phyloP scores from a whole-genome alignment of 2,113 vertebrate species.

The Myxocyprinus asiaticus region DNA sequence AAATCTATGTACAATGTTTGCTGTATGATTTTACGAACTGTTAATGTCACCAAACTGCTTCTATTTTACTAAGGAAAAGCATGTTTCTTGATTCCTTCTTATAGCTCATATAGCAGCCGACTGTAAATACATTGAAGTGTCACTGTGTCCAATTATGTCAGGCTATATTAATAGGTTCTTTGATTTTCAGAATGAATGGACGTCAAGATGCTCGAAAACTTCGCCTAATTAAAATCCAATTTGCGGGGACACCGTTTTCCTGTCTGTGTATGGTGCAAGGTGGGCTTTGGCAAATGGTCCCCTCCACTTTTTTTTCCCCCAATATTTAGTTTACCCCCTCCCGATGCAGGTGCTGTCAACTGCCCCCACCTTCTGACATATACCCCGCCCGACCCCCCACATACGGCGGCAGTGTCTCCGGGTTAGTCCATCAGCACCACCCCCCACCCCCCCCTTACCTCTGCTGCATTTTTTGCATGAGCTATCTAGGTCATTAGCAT shows the following conservation, averaged over 20 bases:
- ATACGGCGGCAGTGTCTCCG: constrained; percentile 57
- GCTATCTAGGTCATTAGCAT: constrained; percentile 91
- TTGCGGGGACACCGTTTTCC: constrained; percentile 16
- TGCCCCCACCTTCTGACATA: constrained; percentile 51
- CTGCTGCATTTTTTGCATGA: constrained; percentile 81
- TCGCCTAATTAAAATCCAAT: constrained; percentile 36
- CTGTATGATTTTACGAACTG: neutral
- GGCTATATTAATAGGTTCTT: constrained; percentile 39
- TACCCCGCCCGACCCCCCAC: constrained; percentile 65
- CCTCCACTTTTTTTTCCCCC: constrained; percentile 44
- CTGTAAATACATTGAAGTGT: constrained; percentile 22
- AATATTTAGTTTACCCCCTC: constrained; percentile 52
- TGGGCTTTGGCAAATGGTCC: constrained; percentile 52
- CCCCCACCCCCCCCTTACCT: constrained; percentile 44
- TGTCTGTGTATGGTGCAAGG: constrained; percentile 33
- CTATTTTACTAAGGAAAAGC: neutral
- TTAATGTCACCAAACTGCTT: constrained; percentile 23
- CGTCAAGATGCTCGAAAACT: neutral
- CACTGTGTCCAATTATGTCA: neutral
- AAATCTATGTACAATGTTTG: constrained; percentile 5
- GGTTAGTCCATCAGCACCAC: constrained; percentile 38
- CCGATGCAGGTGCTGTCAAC: constrained; percentile 60
- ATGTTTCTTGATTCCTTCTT: neutral
- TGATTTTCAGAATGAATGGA: constrained; percentile 41
- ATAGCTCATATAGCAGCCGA: neutral